Base-by-base conservation (phyloP, 2,113 vertebrate species). In the Mastomys natalensis region DNA sequence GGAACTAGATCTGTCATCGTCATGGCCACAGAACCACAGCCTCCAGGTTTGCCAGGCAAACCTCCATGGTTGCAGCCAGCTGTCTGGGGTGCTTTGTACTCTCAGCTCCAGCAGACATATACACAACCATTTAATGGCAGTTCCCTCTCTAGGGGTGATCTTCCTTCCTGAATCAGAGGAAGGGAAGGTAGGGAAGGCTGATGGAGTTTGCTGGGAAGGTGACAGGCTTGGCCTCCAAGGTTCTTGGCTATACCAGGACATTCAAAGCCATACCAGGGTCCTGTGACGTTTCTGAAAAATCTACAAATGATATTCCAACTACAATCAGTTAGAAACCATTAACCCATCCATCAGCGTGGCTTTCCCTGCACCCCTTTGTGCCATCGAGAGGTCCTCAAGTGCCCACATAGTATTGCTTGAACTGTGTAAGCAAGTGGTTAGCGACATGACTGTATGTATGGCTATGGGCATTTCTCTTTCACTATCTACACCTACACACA, bases 221-320 rank as follows among this genome's bases (percentile, higher is more conserved):
- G 11, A 9, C 2, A 58, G 48, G 4, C 8, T 22, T 64, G 5
- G 11, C 7, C 2, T 55, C 55, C 2, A 40, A 70, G 26, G 22
- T 4, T 31, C 21, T 64, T 26, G 2, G n/a, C 16, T 22, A 13
- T 7, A 9, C 26, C 0, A 2, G 24, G 8, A 37, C 43, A 58
- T 78, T 34, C 3, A 0, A 37, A 92, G 40, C 29, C 13, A 19
- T 17, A 3, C 43, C 1, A 2, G 51, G 26, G 7, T 13, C 7
- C 16, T 21, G 0, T 5, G 26, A 37, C 22, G 40, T 40, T 45
- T 91, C 72, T 89, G 34, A 66, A 85, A 60, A 80, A 21, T 16
- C 22, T 48, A 60, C 45, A 43, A 40, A 17, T 37, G 22, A 43
- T 48, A 40, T 81, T 34, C 68, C 43, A 76, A 66, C 2, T 37